Base-by-base conservation (phyloP, 2,113 vertebrate species). In the Mugil cephalus region DNA sequence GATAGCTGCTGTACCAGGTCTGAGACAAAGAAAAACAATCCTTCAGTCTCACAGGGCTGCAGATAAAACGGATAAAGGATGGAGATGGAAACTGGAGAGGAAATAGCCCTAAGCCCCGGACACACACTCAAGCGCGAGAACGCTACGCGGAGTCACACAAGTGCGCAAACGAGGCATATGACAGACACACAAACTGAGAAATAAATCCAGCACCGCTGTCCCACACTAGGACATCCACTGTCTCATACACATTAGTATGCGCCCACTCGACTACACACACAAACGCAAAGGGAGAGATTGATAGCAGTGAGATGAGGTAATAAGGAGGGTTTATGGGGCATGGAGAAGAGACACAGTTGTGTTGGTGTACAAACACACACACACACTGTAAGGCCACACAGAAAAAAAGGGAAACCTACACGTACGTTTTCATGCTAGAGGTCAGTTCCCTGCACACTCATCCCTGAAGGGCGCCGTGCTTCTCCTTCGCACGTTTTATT, bases 291-390 rank as follows among this genome's bases (percentile, higher is more conserved):
- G 15, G n/a, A 47, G 36, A 71, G 79, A 81, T 54, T 76, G 42
- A 82, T 68, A 12, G 42, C 19, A 48, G 36, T 34, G 12, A 38
- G 55, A 68, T 70, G 48, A 77, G 50, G 43, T 52, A 77, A 67
- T 82, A 39, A 82, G 48, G 36, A 36, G 51, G 38, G 24, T 82
- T 82, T 77, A 82, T 72, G 68, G 45, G 30, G 48, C 68, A 18
- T 62, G 36, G 34, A 65, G 47, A 61, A 45, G n/a, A 62, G 42
- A 47, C 35, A 63, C 43, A 64, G 53, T 38, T 18, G 14, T 19
- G 45, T 34, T 46, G 14, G 24, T 3, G 7, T 43, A 35, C 38
- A 34, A 58, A 54, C 48, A 48, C 35, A 35, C 13, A 53, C 19
- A 6, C 35, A 47, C 14, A 55, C 1, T 21, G 7, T 10, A 15